phyloP scores from a whole-genome alignment of 2,113 vertebrate species.

The Aegotheles bennettii region DNA sequence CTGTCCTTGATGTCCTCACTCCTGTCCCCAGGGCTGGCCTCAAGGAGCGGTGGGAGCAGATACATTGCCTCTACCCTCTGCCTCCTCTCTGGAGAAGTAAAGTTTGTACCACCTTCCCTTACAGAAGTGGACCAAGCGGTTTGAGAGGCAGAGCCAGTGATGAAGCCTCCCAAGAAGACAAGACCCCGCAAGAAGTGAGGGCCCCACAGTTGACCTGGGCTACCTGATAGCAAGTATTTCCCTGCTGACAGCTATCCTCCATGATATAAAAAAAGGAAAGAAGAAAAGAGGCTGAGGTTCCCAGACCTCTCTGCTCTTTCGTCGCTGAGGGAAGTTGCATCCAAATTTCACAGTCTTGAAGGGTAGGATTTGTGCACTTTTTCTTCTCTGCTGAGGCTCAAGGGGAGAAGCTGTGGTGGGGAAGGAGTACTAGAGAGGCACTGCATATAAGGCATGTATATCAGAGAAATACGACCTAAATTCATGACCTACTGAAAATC shows the following conservation, averaged over 20 bases:
- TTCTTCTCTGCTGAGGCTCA: neutral
- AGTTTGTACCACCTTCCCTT: neutral
- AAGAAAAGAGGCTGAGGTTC: neutral
- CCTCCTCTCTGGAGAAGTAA: neutral
- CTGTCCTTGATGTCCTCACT: neutral
- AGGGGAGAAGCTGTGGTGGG: neutral
- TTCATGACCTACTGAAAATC: rapidly evolving
- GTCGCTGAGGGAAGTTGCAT: neutral
- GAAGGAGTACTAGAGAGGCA: neutral
- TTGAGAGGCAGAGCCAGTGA: neutral
- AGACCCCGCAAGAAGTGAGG: rapidly evolving
- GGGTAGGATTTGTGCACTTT: neutral
- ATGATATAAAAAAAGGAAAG: neutral
- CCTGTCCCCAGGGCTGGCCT: neutral
- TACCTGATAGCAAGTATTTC: neutral
- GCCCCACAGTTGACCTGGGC: neutral
- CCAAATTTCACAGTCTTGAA: neutral
- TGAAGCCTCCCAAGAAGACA: rapidly evolving
- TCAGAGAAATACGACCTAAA: neutral
- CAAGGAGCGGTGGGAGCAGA: neutral
- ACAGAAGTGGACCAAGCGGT: neutral
- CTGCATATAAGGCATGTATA: neutral
- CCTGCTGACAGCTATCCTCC: neutral
- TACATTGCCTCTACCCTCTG: neutral
- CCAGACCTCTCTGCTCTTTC: neutral